phyloP scores from a whole-genome alignment of 92 coral and sea anemone genomes.

The Bergia puertoricense region DNA sequence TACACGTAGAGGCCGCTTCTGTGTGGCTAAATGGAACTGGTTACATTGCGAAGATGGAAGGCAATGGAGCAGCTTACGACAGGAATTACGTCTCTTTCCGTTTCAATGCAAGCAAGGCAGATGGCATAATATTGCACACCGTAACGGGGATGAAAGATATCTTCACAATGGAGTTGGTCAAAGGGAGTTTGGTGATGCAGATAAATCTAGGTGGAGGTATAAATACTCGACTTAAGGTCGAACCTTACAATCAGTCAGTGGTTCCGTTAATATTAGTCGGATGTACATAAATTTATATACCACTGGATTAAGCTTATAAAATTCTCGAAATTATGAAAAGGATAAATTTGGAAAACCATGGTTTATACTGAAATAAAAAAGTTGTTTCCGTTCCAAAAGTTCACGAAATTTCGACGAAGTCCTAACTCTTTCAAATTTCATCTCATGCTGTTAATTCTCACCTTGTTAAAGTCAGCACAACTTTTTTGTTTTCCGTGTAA shows the following conservation, averaged over 20 bases:
- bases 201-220: conserved; percentile 29
- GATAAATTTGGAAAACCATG: too few species aligned
- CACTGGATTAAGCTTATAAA: too few species aligned
- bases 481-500: too few species aligned
- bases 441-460: too few species aligned
- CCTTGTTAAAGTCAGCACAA: too few species aligned
- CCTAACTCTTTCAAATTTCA: too few species aligned
- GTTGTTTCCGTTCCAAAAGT: too few species aligned
- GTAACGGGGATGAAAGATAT: conserved; percentile 1
- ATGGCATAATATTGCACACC: conserved; percentile 20
- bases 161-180: conserved; percentile 24
- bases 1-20: conserved; percentile 33
- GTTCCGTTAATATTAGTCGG: not conserved
- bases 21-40: conserved; percentile 40
- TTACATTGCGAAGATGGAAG: conserved; percentile 9
- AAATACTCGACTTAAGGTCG: not conserved
- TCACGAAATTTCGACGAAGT: too few species aligned
- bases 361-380: too few species aligned
- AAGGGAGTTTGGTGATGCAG: conserved; percentile 6
- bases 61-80: not conserved
- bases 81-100: conserved; percentile 28
- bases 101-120: not conserved
- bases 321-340: too few species aligned
- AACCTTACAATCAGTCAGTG: too few species aligned
- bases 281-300: not conserved